Percentiles rank a stretch among this genome's conserved stretches.
Conservation (phyloP, 1,140 invertebrate genomes). For the Bombus confusus region DNA sequence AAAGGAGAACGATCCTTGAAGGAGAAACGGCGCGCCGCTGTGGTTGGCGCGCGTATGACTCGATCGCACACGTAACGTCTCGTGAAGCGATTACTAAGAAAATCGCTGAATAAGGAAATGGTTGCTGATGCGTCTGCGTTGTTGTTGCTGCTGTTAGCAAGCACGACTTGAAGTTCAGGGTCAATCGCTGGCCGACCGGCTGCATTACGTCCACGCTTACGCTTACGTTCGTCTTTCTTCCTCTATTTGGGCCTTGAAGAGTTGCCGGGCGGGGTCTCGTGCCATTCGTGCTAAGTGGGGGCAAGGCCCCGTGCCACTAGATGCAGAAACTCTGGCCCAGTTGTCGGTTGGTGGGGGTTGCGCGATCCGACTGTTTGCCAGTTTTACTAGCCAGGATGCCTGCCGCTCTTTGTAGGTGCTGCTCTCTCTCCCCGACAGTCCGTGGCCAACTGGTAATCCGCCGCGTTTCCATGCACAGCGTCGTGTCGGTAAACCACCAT, state of each 20-base stretch:
- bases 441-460: not conserved
- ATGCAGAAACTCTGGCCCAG: constrained; percentile 28
- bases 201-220: constrained; percentile 71
- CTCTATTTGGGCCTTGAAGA: constrained; percentile 78
- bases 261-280: constrained; percentile 64
- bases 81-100: constrained; percentile 67
- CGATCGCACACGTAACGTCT: constrained; percentile 66
- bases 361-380: not conserved
- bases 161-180: constrained; percentile 77
- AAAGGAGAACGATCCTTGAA: constrained; percentile 59
- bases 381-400: constrained; percentile 38
- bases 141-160: constrained; percentile 53
- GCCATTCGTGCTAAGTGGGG: constrained; percentile 41
- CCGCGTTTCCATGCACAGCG: not conserved
- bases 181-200: constrained; percentile 72
- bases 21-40: constrained; percentile 64
- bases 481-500: constrained; percentile 29
- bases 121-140: constrained; percentile 56
- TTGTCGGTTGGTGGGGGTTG: not conserved
- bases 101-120: constrained; percentile 80
- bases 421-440: constrained; percentile 21
- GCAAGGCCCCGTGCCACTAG: constrained; percentile 41
- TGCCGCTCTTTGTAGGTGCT: constrained; percentile 41
- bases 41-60: constrained; percentile 54
- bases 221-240: constrained; percentile 72